Base-by-base conservation (phyloP, 1,140 invertebrate genomes). In the Trissolcus basalis region DNA sequence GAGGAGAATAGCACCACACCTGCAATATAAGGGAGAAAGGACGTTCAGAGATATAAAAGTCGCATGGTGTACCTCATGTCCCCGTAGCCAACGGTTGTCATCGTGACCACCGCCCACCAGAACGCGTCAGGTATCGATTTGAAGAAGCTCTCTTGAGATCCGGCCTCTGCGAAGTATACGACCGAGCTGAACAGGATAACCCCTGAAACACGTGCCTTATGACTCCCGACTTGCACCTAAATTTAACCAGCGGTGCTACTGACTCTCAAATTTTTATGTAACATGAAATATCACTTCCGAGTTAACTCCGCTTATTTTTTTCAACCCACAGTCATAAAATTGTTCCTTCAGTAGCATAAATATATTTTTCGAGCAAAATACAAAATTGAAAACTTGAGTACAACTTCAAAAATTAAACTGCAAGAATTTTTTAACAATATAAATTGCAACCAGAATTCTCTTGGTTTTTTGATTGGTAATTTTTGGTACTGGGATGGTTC, bases 51-150 rank as follows among this genome's bases (percentile, higher is more conserved):
- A 81, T 82, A 82, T 87, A 81, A 90, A 87, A 82, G 82, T 77
- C 81, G 77, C 81, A 80, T 80, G 50, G 76, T 90, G 91, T 94
- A 95, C 94, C 93, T 96, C 96, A 98, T 98, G 90, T 98, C 97
- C 89, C 97, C 97, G 91, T 98, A 98, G 86, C 97, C 97, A 78
- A 98, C 96, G 78, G 96, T 98, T 81, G 97, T 95, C 97, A 99
- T 99, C 89, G 97, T 99, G 89, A 99, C 97, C 88, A 99, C 96
- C 87, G 95, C 96, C 97, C 97, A 99, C 98, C 97, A 99, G 93
- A 99, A 99, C 88, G 96, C 96, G 90, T 95, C 94, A 86, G 95
- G 96, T 92, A 99, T 99, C 90, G 96, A 98, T 92, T 97, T 97
- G 93, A 99, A 99, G 93, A 97, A 95, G 84, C 97, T 98, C 92